phyloP scores from a whole-genome alignment of 2,888 invertebrate species.

The Mechanitis messenoides region DNA sequence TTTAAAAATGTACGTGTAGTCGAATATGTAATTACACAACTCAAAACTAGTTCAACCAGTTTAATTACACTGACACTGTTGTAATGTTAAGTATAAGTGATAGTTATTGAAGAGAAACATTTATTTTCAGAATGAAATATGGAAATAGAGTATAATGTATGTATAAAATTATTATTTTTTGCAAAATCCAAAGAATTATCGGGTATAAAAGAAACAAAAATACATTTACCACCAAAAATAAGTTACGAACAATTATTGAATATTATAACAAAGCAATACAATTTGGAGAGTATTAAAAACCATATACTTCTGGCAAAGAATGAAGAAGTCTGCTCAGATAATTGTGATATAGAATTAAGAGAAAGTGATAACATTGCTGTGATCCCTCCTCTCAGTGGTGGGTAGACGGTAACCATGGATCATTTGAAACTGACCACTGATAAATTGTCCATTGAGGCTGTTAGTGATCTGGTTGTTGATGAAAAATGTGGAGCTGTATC shows the following conservation, averaged over 20 bases:
- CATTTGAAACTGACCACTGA: conserved; percentile 81
- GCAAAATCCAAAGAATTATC: conserved; percentile 91
- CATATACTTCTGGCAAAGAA: conserved; percentile 89
- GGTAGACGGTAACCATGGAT: conserved; percentile 81
- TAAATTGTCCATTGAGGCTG: conserved; percentile 80
- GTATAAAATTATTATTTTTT: conserved; percentile 88
- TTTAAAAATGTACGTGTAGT: background rate
- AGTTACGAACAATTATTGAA: conserved; percentile 78
- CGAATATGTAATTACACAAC: background rate
- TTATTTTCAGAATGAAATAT: conserved; percentile 54
- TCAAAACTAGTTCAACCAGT: background rate
- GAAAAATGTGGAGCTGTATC: conserved; percentile 91
- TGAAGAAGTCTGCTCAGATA: conserved; percentile 82
- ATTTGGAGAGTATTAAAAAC: conserved; percentile 80
- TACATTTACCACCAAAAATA: conserved; percentile 71
- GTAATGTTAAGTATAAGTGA: background rate
- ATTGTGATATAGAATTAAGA: conserved; percentile 73
- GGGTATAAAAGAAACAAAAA: conserved; percentile 76
- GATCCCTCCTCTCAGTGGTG: conserved; percentile 96
- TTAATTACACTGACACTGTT: background rate
- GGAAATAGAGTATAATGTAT: conserved; percentile 67
- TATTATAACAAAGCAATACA: conserved; percentile 77
- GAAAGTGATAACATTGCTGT: conserved; percentile 90
- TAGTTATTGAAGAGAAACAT: background rate
- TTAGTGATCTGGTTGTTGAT: conserved; percentile 80